These are phyloP conservation scores for Ptyas mucosa DNA, from an alignment of 2,113 vertebrate genomes.

Conservation along the genomic window DNA sequence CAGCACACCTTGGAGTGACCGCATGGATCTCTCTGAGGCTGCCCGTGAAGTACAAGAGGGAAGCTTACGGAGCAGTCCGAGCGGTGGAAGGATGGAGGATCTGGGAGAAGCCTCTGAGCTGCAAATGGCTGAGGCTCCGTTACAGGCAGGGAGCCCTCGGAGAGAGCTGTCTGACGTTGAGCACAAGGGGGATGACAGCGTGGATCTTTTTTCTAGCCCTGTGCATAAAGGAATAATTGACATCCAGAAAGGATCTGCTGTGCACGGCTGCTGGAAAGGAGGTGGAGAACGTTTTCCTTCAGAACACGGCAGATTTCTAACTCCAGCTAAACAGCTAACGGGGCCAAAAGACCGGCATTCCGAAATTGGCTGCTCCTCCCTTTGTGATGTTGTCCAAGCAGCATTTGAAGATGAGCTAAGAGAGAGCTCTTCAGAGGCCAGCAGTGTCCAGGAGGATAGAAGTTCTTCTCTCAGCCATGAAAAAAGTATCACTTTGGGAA, in stretches of 20 bases:
- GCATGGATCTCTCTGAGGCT: constrained; percentile 26
- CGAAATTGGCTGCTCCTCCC: constrained; percentile 32
- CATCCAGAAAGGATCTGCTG: constrained; percentile 18
- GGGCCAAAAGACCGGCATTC: constrained; percentile 7
- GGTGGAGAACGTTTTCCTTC: constrained; percentile 6
- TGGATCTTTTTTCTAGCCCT: constrained; percentile 12
- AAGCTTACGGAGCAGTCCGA: background rate
- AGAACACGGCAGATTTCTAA: background rate
- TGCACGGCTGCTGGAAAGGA: background rate
- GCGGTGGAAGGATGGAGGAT: background rate
- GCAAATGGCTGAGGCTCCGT: background rate
- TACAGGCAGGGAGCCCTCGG: background rate
- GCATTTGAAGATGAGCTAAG: constrained; percentile 32
- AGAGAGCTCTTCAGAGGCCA: constrained; percentile 24
- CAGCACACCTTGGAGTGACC: constrained; percentile 25
- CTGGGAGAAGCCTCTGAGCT: constrained; percentile 24
- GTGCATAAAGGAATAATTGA: constrained; percentile 32
- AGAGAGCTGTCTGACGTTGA: constrained; percentile 3
- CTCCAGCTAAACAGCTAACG: background rate
- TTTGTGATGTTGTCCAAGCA: constrained; percentile 42
- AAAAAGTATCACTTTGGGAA: background rate
- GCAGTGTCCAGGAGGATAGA: constrained; percentile 35
- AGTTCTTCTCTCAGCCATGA: constrained; percentile 4
- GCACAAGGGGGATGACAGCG: background rate
- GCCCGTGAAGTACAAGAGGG: background rate